phyloP scores from a whole-genome alignment of 2,113 vertebrate genomes.

The Chionis minor region DNA sequence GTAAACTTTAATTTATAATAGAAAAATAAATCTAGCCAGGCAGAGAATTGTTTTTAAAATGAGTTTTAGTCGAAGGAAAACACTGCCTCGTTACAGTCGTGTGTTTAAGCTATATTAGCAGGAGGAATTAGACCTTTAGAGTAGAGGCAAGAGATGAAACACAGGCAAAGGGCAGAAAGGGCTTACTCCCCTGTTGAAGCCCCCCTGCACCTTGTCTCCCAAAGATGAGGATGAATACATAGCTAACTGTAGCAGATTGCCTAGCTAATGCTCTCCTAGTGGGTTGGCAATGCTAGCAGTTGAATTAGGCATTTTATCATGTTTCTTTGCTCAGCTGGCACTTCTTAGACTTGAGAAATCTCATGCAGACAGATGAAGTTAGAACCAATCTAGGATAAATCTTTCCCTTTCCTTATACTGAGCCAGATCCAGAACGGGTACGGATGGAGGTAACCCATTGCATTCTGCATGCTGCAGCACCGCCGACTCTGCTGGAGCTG shows the following conservation, averaged over 20 bases:
- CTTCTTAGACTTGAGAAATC: neutral
- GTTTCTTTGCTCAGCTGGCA: neutral
- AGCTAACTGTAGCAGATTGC: neutral
- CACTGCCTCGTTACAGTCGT: neutral
- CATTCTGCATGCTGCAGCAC: accelerated
- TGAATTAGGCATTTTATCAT: neutral
- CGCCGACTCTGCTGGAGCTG: accelerated
- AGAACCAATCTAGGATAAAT: neutral
- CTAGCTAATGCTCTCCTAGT: neutral
- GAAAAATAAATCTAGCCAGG: conserved; percentile 28
- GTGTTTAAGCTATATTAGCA: neutral
- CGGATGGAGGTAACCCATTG: neutral
- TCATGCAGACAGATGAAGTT: neutral
- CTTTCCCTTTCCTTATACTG: neutral
- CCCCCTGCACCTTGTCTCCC: neutral
- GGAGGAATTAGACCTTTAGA: neutral
- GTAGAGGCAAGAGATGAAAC: neutral
- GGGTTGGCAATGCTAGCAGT: neutral
- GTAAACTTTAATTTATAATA: conserved; percentile 19
- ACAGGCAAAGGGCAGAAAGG: neutral
- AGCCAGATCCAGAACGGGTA: neutral
- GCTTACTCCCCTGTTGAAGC: neutral
- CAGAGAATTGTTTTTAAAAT: neutral
- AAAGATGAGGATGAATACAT: neutral
- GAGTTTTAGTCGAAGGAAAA: neutral